These are phyloP conservation scores for Uria aalge DNA, from an alignment of 2,113 vertebrate genomes.

Conservation along the genomic window DNA sequence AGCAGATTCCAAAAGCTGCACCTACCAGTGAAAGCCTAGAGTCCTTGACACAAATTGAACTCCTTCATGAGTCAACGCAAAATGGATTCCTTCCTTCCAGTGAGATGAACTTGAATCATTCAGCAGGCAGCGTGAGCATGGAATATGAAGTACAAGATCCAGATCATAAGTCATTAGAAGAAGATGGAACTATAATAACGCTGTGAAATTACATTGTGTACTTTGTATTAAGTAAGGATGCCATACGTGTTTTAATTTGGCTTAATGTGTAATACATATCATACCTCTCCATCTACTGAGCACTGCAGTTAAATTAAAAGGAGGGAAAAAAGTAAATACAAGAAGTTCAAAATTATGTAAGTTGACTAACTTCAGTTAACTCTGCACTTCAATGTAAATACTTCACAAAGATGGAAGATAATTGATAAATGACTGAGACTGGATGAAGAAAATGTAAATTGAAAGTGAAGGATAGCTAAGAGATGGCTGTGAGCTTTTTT, in stretches of 20 bases:
- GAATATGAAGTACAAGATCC: conserved; percentile 67
- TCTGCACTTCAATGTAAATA: conserved; percentile 46
- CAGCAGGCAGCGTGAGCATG: conserved; percentile 41
- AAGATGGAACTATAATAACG: conserved; percentile 96
- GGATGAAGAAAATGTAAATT: neutral
- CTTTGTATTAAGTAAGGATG: neutral
- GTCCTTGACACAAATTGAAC: conserved; percentile 81
- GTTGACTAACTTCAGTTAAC: conserved; percentile 23
- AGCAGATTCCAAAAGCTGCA: conserved; percentile 71
- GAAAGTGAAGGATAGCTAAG: conserved; percentile 54
- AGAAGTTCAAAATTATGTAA: neutral
- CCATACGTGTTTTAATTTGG: conserved; percentile 5
- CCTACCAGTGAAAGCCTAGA: conserved; percentile 76
- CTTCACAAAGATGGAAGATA: neutral
- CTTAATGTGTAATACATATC: neutral
- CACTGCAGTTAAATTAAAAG: conserved; percentile 27
- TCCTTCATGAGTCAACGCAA: conserved; percentile 78
- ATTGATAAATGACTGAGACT: neutral
- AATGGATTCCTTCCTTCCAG: conserved; percentile 81
- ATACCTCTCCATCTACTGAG: conserved; percentile 57
- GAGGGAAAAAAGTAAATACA: neutral
- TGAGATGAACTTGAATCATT: conserved; percentile 67
- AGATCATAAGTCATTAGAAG: conserved; percentile 81
- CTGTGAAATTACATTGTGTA: conserved; percentile 73
- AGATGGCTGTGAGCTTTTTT: conserved; percentile 38